Conservation (phyloP, 1,140 invertebrate genomes). For the Drosophila baimaii region DNA sequence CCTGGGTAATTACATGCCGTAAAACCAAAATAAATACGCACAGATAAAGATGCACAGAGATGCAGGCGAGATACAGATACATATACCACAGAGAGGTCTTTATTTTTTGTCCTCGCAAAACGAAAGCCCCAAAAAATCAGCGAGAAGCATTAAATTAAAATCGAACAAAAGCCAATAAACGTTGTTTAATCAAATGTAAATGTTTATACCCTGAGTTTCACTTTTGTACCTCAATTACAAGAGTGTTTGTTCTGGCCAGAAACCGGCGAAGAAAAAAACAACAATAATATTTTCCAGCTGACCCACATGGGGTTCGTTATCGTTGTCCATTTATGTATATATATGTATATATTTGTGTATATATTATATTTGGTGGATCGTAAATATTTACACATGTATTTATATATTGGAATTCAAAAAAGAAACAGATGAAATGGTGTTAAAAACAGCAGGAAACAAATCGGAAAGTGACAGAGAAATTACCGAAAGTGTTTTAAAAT, state of each 20-base stretch:
- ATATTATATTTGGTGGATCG: conserved; percentile 32
- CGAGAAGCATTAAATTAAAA: conserved; percentile 61
- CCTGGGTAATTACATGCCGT: conserved; percentile 69
- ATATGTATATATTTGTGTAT: conserved; percentile 42
- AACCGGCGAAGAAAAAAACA: conserved; percentile 3
- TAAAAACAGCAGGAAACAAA: conserved; percentile 17
- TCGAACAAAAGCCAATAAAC: conserved; percentile 66
- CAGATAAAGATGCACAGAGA: conserved; percentile 62
- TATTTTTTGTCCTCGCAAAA: conserved; percentile 41
- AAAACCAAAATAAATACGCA: conserved; percentile 77
- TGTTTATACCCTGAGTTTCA: conserved; percentile 71
- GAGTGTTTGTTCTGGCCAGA: conserved; percentile 54
- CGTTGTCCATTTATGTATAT: conserved; percentile 43
- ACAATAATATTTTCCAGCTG: conserved; percentile 47
- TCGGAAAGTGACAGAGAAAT: conserved; percentile 34
- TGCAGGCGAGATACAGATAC: conserved; percentile 39
- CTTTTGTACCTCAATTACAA: conserved; percentile 60
- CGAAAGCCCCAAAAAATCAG: conserved; percentile 55
- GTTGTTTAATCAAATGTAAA: conserved; percentile 77
- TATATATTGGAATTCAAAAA: conserved; percentile 4
- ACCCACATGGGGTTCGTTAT: conserved; percentile 65
- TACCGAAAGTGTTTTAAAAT: conserved; percentile 7
- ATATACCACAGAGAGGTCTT: conserved; percentile 6
- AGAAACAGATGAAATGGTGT: conserved; percentile 12
- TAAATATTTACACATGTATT: conserved; percentile 31